phyloP scores from a whole-genome alignment of 2,888 invertebrate species.

The Melieria omissa region DNA sequence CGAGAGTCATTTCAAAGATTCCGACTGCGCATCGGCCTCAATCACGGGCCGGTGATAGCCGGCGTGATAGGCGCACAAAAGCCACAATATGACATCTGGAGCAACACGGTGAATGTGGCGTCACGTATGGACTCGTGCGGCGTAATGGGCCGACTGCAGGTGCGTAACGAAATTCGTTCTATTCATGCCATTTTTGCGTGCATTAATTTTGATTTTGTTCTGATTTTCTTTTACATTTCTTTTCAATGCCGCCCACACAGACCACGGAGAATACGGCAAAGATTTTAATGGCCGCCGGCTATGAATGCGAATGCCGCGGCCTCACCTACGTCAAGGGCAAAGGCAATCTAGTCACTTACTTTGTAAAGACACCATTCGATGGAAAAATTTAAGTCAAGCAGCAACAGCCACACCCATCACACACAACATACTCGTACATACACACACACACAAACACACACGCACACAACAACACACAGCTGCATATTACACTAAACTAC shows the following conservation, averaged over 20 bases:
- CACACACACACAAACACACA: neutral
- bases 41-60: slow-evolving; percentile 80
- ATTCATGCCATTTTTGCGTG: neutral
- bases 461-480: neutral
- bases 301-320: slow-evolving; percentile 89
- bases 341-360: slow-evolving; percentile 88
- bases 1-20: slow-evolving; percentile 97
- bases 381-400: slow-evolving; percentile 67
- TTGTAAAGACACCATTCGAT: slow-evolving; percentile 86
- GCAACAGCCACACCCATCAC: neutral
- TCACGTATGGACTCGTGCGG: slow-evolving; percentile 98
- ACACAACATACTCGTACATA: too few relatives aligned
- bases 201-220: neutral
- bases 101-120: slow-evolving; percentile 97
- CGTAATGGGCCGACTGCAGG: slow-evolving; percentile 86
- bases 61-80: slow-evolving; percentile 98
- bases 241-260: slow-evolving; percentile 60
- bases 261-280: slow-evolving; percentile 86
- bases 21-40: slow-evolving; percentile 83
- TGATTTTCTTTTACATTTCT: neutral
- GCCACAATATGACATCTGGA: slow-evolving; percentile 99
- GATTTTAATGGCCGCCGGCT: slow-evolving; percentile 85
- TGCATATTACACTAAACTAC: too few relatives aligned
- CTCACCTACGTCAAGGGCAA: slow-evolving; percentile 96
- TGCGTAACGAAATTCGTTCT: slow-evolving; percentile 52